These are phyloP conservation scores for Caenorhabditis zanzibari DNA, from an alignment of 2,888 invertebrate species.

Conservation along the genomic window DNA sequence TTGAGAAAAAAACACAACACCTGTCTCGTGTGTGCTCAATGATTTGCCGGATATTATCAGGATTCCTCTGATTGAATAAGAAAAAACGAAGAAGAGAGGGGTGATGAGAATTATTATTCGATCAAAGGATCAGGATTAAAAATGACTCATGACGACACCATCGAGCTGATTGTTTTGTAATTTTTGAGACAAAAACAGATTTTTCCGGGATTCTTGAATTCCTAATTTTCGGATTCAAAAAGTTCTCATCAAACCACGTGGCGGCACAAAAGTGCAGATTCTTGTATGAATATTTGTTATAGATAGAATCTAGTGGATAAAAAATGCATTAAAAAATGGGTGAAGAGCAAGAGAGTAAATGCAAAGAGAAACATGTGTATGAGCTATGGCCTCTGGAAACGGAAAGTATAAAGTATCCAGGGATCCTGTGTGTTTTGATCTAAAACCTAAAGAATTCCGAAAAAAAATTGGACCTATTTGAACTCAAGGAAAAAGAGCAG, in stretches of 20 bases:
- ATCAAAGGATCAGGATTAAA: slow-evolving; percentile 40
- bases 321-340: slow-evolving; percentile 32
- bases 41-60: slow-evolving; percentile 34
- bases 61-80: slow-evolving; percentile 27
- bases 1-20: not conserved
- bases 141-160: slow-evolving; percentile 30
- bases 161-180: slow-evolving; percentile 14
- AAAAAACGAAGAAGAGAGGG: not conserved
- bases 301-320: slow-evolving; percentile 12
- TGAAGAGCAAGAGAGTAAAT: slow-evolving; percentile 12
- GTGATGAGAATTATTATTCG: slow-evolving; percentile 28
- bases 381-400: slow-evolving; percentile 30
- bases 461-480: not conserved
- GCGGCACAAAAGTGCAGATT: slow-evolving; percentile 12
- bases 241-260: not conserved
- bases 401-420: slow-evolving; percentile 4
- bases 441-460: too few relatives aligned
- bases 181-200: not conserved
- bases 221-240: not conserved
- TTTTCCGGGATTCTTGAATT: not conserved
- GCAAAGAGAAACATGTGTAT: slow-evolving; percentile 18
- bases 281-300: slow-evolving; percentile 2
- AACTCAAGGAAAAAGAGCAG: not conserved
- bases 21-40: slow-evolving; percentile 11
- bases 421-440: slow-evolving; percentile 15